phyloP scores from a whole-genome alignment of 2,113 vertebrate species.

The Peromyscus californicus region DNA sequence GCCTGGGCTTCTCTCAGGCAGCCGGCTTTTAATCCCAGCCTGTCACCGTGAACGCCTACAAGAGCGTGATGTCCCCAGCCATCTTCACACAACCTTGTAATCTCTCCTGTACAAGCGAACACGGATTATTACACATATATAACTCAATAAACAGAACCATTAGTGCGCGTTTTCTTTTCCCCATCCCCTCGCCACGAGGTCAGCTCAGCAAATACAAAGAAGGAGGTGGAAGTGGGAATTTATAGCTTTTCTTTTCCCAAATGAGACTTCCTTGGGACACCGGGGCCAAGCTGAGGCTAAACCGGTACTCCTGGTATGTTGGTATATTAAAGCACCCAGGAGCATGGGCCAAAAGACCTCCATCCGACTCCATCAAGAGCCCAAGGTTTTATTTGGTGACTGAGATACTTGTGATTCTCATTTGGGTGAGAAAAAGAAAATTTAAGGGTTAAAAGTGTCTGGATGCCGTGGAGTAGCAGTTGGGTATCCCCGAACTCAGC shows the following conservation, averaged over 20 bases:
- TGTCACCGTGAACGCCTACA: constrained; percentile 68
- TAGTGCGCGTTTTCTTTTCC: constrained; percentile 86
- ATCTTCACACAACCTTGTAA: constrained; percentile 89
- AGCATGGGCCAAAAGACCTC: constrained; percentile 18
- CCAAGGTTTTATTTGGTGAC: constrained; percentile 55
- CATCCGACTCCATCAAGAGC: not conserved
- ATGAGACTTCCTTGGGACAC: not conserved
- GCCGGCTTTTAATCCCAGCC: constrained; percentile 73
- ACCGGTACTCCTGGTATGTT: not conserved
- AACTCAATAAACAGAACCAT: constrained; percentile 89
- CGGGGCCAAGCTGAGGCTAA: not conserved
- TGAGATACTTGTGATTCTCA: constrained; percentile 66
- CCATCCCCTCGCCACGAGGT: constrained; percentile 23
- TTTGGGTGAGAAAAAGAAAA: not conserved
- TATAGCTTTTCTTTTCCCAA: not conserved
- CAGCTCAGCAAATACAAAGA: constrained; percentile 19
- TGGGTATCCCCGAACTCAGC: not conserved
- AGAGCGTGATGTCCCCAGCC: constrained; percentile 76
- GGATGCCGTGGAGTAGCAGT: not conserved
- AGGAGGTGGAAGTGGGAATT: constrained; percentile 12
- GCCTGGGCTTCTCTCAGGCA: constrained; percentile 73
- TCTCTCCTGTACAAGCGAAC: constrained; percentile 89
- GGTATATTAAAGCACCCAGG: not conserved
- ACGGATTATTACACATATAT: constrained; percentile 87
- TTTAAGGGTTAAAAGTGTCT: constrained; percentile 12